phyloP scores from a whole-genome alignment of 1,140 invertebrate genomes.

The Drosophila erecta region DNA sequence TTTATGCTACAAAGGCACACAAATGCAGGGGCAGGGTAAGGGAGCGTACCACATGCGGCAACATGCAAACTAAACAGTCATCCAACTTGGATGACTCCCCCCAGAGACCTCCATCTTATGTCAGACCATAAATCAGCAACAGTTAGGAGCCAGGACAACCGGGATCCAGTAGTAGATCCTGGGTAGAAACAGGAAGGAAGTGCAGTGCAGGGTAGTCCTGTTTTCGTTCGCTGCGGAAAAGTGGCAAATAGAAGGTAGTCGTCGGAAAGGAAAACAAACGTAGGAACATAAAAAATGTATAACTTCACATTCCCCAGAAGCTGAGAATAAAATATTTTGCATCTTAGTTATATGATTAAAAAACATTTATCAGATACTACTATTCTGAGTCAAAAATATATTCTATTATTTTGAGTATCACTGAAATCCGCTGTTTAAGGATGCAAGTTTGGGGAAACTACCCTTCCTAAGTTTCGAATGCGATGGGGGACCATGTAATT shows the following conservation, averaged over 20 bases:
- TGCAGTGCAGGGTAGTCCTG: slow-evolving; percentile 45
- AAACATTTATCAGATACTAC: not conserved
- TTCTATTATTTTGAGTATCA: not conserved
- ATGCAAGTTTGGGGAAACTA: slow-evolving; percentile 23
- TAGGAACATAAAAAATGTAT: not conserved
- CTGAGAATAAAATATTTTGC: not conserved
- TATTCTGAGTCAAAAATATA: not conserved
- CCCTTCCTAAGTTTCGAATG: slow-evolving; percentile 10
- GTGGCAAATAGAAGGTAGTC: slow-evolving; percentile 48
- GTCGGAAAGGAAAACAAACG: slow-evolving; percentile 11
- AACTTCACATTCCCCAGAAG: not conserved
- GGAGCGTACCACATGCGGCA: slow-evolving; percentile 6
- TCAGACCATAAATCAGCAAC: slow-evolving; percentile 70
- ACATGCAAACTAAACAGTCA: slow-evolving; percentile 69
- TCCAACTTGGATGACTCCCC: slow-evolving; percentile 4
- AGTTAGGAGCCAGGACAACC: slow-evolving; percentile 48
- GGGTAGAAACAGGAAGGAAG: slow-evolving; percentile 58
- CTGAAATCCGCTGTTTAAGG: too few species aligned
- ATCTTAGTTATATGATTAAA: too few species aligned
- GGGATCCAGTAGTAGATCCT: not conserved
- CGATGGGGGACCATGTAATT: slow-evolving; percentile 46
- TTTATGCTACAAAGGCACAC: slow-evolving; percentile 49
- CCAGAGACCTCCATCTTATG: slow-evolving; percentile 1
- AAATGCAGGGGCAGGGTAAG: not conserved
- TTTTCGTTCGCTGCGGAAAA: slow-evolving; percentile 55